phyloP scores from a whole-genome alignment of 2,113 vertebrate species.

The Eubucco bourcierii region DNA sequence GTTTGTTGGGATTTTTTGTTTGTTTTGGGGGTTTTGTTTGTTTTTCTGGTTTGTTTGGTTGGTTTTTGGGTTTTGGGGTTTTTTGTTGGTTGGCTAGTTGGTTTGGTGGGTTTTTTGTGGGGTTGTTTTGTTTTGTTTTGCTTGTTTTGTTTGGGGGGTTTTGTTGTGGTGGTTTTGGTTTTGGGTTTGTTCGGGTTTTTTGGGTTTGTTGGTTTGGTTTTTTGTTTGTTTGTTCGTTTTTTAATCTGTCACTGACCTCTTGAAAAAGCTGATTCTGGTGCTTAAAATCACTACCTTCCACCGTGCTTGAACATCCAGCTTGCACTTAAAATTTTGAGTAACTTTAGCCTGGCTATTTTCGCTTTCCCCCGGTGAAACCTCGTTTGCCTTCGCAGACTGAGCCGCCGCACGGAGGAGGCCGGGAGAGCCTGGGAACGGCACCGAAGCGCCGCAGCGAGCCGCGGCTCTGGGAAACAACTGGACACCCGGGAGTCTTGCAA shows the following conservation, averaged over 20 bases:
- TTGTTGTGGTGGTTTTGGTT: too few species aligned
- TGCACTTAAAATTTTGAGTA: not conserved
- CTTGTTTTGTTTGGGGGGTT: too few species aligned
- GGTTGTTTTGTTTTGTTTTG: too few species aligned
- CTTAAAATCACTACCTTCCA: not conserved
- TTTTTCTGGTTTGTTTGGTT: too few species aligned
- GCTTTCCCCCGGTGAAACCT: slow-evolving; percentile 9
- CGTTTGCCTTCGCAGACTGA: not conserved
- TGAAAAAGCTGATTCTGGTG: not conserved
- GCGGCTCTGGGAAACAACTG: slow-evolving; percentile 7
- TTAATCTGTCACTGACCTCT: not conserved
- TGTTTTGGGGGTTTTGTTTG: too few species aligned
- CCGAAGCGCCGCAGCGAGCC: not conserved
- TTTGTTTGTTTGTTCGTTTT: too few species aligned
- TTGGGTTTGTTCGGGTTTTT: too few species aligned
- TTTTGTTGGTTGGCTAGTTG: too few species aligned
- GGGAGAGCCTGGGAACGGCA: not conserved
- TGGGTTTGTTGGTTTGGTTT: too few species aligned
- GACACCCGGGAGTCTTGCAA: slow-evolving; percentile 26
- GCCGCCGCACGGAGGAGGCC: not conserved
- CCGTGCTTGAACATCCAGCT: not conserved
- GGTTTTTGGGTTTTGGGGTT: too few species aligned
- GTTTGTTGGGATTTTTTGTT: too few species aligned
- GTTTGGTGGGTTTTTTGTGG: too few species aligned
- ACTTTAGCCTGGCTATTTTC: not conserved